Evolutionary conservation across 1,140 invertebrate species (phyloP).

Genomic region (Heterodera schachtii): DNA sequence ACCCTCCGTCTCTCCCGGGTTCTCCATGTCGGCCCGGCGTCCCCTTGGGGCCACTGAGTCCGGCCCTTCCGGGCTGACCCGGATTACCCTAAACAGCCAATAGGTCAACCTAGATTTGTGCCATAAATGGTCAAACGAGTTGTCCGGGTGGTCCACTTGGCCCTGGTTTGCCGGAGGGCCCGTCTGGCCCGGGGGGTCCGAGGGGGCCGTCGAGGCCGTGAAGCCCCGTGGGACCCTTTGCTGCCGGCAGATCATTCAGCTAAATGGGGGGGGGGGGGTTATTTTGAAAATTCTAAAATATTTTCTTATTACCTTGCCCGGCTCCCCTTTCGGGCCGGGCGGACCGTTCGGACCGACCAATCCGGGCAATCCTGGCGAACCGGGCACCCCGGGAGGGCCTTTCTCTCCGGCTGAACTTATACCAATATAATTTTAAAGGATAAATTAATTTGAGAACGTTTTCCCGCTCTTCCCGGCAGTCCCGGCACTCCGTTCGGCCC

Average conservation of each 20-base stretch:
- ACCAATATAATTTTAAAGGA: not conserved
- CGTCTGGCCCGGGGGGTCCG: conserved; percentile 16
- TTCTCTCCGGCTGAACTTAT: conserved; percentile 24
- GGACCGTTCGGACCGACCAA: conserved; percentile 5
- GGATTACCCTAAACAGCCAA: not conserved
- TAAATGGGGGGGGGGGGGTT: too few relatives aligned
- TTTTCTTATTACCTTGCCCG: conserved; percentile 12
- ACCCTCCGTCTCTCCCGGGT: not conserved
- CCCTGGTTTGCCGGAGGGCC: conserved; percentile 5
- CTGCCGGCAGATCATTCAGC: conserved; percentile 1
- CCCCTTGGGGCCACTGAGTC: conserved; percentile 21
- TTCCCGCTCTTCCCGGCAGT: conserved; percentile 27
- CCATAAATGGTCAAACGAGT: not conserved
- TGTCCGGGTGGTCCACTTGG: conserved; percentile 1
- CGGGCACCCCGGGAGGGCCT: conserved; percentile 9
- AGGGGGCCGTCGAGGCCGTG: conserved; percentile 1
- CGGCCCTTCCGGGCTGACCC: conserved; percentile 13
- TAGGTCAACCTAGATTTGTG: not conserved
- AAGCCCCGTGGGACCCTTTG: not conserved
- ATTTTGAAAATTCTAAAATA: too few relatives aligned
- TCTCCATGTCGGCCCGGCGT: conserved; percentile 18
- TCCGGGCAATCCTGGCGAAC: conserved; percentile 9
- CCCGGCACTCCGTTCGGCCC: conserved; percentile 19
- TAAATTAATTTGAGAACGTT: not conserved
- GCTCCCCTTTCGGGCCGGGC: conserved; percentile 2